A percentile compares a stretch with the other conserved stretches of the same genome.
phyloP scores from a whole-genome alignment of 2,113 vertebrate species.

The Elaphurus davidianus region DNA sequence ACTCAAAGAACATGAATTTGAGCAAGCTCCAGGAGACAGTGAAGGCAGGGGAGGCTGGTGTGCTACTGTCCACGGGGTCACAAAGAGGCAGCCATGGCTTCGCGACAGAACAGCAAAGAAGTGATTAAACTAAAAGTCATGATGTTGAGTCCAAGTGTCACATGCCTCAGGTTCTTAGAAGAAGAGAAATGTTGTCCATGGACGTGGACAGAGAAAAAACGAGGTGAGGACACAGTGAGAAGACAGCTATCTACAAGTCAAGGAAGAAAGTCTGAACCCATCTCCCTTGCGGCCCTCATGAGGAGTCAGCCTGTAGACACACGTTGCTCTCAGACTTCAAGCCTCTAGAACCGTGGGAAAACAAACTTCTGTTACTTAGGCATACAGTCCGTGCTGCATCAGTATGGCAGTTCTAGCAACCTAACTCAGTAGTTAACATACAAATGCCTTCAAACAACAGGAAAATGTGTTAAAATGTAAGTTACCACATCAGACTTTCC shows the following conservation, averaged over 20 bases:
- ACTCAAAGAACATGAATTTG: not conserved
- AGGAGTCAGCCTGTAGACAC: not conserved
- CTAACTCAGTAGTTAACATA: not conserved
- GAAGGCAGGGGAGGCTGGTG: not conserved
- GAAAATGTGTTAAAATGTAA: not conserved
- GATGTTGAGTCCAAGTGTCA: not conserved
- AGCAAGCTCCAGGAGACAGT: not conserved
- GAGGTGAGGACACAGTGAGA: not conserved
- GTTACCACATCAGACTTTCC: not conserved
- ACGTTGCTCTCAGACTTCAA: too few species aligned
- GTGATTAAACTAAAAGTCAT: not conserved
- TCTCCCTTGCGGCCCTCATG: accelerated
- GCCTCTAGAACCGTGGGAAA: not conserved
- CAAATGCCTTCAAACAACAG: not conserved
- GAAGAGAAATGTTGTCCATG: not conserved
- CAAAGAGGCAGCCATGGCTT: not conserved
- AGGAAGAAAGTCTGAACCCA: not conserved
- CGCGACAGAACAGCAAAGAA: not conserved
- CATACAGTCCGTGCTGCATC: too few species aligned
- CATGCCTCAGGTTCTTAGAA: not conserved
- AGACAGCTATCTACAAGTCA: not conserved
- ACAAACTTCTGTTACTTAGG: not conserved
- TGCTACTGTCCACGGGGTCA: not conserved
- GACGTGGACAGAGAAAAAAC: accelerated
- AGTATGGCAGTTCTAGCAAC: not conserved